Evolutionary conservation across 2,797 vertebrate species (phyloP), one percentile per base, ranked within the genome.

Genomic region (Poliocrania exsul): DNA sequence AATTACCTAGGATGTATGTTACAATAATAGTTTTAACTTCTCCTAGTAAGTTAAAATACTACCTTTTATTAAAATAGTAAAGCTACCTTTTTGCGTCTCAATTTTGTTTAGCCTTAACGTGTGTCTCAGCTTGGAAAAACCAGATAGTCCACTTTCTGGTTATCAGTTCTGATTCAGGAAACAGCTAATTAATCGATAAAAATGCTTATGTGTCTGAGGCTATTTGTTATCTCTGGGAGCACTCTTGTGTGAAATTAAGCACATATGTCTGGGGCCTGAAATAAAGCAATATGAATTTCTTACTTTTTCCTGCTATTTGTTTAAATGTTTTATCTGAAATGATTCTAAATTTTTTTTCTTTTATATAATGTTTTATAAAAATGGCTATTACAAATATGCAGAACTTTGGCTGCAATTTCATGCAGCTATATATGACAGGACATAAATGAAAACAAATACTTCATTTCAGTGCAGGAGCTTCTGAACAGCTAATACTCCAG

Each of bases 1-100:
- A 47, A 16, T 12, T 81, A 13, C 35, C 6, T 33, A n/a, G 51
- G 15, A 44, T 0, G 0, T 81, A 19, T 18, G 14, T 51, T 53
- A 71, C 51, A 79, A 51, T 25, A 58, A 26, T 46, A 53, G 13
- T 58, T 70, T 73, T 51, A 57, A 5, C 49, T 81, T 72, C 38
- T 74, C 35, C 29, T 49, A 70, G 33, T 44, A 60, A 74, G 13
- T 69, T 81, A 65, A 81, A 67, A 74, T 64, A 53, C 3, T 44
- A 11, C 14, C 13, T 57, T 82, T 49, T 53, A 2, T 56, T 77
- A 57, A 75, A 86, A 38, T 4, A 50, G 16, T 65, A 42, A 49
- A 29, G 38, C 44, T 78, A 7, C 40, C 17, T 88, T 84, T 66
- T 81, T 50, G 16, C 57, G 90, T 91, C 50, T 57, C 42, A 19